Percentiles rank a stretch among this genome's conserved stretches.
Evolutionary conservation across 2,888 invertebrate species (phyloP).

Genomic region (Zygothrica quintamaculata): DNA sequence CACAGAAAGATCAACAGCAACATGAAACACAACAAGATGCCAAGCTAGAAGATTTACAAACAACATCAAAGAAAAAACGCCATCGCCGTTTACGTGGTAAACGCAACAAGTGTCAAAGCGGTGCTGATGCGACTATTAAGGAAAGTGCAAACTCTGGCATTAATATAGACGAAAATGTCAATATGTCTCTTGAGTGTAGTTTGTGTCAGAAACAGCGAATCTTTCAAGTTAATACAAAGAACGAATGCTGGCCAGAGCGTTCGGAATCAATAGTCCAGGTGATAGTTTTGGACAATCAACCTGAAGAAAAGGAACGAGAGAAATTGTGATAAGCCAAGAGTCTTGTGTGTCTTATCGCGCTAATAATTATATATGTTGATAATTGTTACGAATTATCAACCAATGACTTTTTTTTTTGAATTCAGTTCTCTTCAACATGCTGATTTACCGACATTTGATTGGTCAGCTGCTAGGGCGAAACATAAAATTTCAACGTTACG

Average conservation of each 20-base stretch:
- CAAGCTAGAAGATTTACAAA: no score
- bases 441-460: slow-evolving; percentile 66
- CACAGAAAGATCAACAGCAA: slow-evolving; percentile 2
- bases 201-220: slow-evolving; percentile 74
- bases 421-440: slow-evolving; percentile 55
- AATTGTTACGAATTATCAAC: slow-evolving; percentile 33
- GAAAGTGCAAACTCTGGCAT: background rate
- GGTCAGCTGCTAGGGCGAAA: slow-evolving; percentile 34
- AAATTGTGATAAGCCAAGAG: slow-evolving; percentile 23
- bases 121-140: background rate
- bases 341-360: slow-evolving; percentile 34
- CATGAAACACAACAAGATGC: no score
- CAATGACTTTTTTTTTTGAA: slow-evolving; percentile 25
- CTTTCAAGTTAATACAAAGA: slow-evolving; percentile 71
- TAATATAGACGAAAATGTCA: slow-evolving; percentile 40
- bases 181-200: slow-evolving; percentile 69
- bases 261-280: slow-evolving; percentile 72
- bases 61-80: no score
- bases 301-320: background rate
- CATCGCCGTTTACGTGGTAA: slow-evolving; percentile 27
- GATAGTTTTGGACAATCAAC: slow-evolving; percentile 26
- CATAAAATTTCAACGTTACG: slow-evolving; percentile 17
- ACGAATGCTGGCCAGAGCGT: slow-evolving; percentile 83
- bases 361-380: slow-evolving; percentile 33
- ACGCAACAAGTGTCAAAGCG: background rate